A percentile compares a stretch with the other conserved stretches of the same genome.
Conservation (phyloP, 2,888 invertebrate species). For the Drosophila paramelanica region DNA sequence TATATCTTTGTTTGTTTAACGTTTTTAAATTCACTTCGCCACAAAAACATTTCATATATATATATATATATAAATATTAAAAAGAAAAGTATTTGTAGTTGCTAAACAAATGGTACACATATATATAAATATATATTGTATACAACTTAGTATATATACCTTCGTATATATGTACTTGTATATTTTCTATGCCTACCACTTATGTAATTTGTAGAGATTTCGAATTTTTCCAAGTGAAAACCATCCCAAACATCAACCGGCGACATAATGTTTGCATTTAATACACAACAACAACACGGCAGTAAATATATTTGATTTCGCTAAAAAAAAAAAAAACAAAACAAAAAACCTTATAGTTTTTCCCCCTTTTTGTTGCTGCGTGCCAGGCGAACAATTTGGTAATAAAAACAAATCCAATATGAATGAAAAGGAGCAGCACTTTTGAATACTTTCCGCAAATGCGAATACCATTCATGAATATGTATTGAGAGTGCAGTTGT, state of each 20-base stretch:
- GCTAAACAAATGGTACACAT: constrained; percentile 73
- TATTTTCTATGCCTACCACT: constrained; percentile 81
- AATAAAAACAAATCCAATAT: constrained; percentile 7
- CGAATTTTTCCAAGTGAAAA: constrained; percentile 69
- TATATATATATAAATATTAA: constrained; percentile 34
- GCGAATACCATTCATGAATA: constrained; percentile 9
- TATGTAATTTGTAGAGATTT: constrained; percentile 81
- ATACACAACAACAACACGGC: constrained; percentile 46
- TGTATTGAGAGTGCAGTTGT: constrained; percentile 11
- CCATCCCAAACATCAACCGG: constrained; percentile 36
- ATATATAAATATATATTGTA: constrained; percentile 69
- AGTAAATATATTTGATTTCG: constrained; percentile 43
- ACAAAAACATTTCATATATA: constrained; percentile 57
- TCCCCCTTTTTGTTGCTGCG: constrained; percentile 34
- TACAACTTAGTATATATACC: constrained; percentile 66
- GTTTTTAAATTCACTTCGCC: constrained; percentile 48
- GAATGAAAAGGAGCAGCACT: constrained; percentile 26
- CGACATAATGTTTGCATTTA: constrained; percentile 75
- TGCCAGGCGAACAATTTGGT: constrained; percentile 20
- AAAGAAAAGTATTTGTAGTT: constrained; percentile 77
- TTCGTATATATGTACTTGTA: constrained; percentile 79
- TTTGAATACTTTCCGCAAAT: constrained; percentile 13
- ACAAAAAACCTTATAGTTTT: constrained; percentile 26
- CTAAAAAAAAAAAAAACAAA: constrained; percentile 19
- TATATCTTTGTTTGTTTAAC: constrained; percentile 48